phyloP scores from a whole-genome alignment of 2,113 vertebrate genomes.

The Corydoras sp. region DNA sequence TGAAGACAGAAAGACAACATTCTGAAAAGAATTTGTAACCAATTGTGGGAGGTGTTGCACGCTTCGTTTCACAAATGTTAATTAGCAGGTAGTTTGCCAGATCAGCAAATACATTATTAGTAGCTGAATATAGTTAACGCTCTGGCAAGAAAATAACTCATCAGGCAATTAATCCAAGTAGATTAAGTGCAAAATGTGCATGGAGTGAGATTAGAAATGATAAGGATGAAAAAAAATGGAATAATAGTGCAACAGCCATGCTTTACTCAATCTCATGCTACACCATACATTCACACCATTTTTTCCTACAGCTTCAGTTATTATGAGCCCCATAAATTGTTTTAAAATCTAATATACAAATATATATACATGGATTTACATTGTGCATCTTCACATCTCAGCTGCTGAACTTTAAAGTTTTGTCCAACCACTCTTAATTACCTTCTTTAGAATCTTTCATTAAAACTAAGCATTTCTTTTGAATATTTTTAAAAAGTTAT shows the following conservation, averaged over 20 bases:
- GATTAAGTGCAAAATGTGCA: constrained; percentile 6
- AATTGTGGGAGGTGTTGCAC: background rate
- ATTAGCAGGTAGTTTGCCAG: background rate
- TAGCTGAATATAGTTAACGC: background rate
- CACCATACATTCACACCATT: constrained; percentile 20
- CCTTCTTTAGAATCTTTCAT: too few species aligned
- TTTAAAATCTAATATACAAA: too few species aligned
- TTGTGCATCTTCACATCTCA: too few species aligned
- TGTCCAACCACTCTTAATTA: too few species aligned
- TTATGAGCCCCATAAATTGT: too few species aligned
- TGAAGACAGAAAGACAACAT: too few species aligned
- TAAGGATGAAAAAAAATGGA: constrained; percentile 2
- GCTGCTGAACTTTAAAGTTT: too few species aligned
- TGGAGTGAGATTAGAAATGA: background rate
- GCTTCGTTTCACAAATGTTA: constrained; percentile 8
- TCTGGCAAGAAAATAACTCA: background rate
- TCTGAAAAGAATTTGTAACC: background rate
- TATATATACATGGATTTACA: too few species aligned
- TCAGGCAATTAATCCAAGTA: background rate
- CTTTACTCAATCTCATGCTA: background rate
- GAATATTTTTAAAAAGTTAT: too few species aligned
- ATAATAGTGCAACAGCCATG: constrained; percentile 1
- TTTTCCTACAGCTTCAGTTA: too few species aligned
- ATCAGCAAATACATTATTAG: background rate
- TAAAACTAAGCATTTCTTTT: too few species aligned